Evolutionary conservation across 2,797 vertebrate species (phyloP).

Genomic region (Catostomus latipinnis): DNA sequence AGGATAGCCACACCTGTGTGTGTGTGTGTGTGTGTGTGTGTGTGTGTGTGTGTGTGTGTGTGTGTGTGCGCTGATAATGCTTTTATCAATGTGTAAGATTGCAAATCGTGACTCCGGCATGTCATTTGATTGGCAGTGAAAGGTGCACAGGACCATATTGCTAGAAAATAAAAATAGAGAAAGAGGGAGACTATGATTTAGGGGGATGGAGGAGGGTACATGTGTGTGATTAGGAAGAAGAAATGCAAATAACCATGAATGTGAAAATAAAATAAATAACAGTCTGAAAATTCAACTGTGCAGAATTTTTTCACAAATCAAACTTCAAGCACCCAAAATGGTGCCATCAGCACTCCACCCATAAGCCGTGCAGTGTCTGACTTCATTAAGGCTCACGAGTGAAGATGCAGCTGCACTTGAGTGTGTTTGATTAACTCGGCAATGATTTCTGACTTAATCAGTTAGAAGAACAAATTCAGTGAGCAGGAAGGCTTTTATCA

Average conservation of each 20-base stretch:
- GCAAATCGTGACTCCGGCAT: not conserved
- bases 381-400: slow-evolving; percentile 35
- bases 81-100: not conserved
- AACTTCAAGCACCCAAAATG: slow-evolving; percentile 38
- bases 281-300: slow-evolving; percentile 27
- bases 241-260: slow-evolving; percentile 40
- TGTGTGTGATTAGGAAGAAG: slow-evolving; percentile 5
- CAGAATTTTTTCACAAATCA: slow-evolving; percentile 42
- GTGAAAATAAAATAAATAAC: slow-evolving; percentile 10
- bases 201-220: no score
- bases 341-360: slow-evolving; percentile 44
- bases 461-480: slow-evolving; percentile 78
- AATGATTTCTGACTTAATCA: slow-evolving; percentile 76
- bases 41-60: no score
- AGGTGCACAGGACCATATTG: no score
- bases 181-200: not conserved
- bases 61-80: not conserved
- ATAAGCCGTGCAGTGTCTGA: slow-evolving; percentile 34
- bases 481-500: slow-evolving; percentile 83
- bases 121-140: slow-evolving; percentile 8
- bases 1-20: no score
- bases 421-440: slow-evolving; percentile 56
- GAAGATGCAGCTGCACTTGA: slow-evolving; percentile 43
- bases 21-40: no score
- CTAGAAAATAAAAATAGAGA: not conserved